These are phyloP conservation scores for Sorex araneus DNA, from an alignment of 2,113 vertebrate species.

Conservation along the genomic window DNA sequence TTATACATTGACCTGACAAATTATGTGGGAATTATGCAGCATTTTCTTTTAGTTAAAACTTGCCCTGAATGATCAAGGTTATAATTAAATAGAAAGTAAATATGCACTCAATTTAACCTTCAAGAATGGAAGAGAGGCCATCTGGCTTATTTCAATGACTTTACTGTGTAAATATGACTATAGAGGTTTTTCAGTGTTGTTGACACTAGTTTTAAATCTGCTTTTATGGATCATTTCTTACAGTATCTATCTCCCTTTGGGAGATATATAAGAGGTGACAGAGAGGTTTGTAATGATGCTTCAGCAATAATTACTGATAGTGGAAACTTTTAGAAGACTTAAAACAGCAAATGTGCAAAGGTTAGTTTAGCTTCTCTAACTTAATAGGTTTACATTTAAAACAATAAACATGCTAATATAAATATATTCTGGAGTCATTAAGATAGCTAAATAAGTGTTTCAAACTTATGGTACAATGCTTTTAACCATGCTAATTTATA, in stretches of 20 bases:
- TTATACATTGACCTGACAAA: conserved; percentile 31
- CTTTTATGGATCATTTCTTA: conserved; percentile 65
- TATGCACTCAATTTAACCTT: conserved; percentile 66
- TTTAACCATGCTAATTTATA: conserved; percentile 36
- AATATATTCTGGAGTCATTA: conserved; percentile 51
- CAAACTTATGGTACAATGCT: conserved; percentile 8
- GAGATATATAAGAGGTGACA: conserved; percentile 52
- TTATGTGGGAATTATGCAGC: conserved; percentile 23
- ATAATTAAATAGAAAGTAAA: conserved; percentile 57
- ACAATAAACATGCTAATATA: conserved; percentile 63
- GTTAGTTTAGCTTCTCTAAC: neutral
- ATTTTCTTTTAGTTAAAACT: conserved; percentile 56
- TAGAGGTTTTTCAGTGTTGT: conserved; percentile 50
- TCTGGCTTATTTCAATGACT: conserved; percentile 70
- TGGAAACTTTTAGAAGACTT: conserved; percentile 39
- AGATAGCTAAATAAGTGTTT: neutral
- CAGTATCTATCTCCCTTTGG: neutral
- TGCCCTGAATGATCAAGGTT: neutral
- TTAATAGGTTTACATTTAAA: conserved; percentile 37
- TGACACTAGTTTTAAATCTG: conserved; percentile 66
- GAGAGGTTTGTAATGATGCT: conserved; percentile 3
- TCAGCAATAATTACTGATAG: conserved; percentile 63
- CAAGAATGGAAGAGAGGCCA: conserved; percentile 62
- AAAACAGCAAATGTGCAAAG: conserved; percentile 14
- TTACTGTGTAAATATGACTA: conserved; percentile 61